Conservation (phyloP, 2,888 invertebrate genomes). For the Aphidoletes aphidimyza region DNA sequence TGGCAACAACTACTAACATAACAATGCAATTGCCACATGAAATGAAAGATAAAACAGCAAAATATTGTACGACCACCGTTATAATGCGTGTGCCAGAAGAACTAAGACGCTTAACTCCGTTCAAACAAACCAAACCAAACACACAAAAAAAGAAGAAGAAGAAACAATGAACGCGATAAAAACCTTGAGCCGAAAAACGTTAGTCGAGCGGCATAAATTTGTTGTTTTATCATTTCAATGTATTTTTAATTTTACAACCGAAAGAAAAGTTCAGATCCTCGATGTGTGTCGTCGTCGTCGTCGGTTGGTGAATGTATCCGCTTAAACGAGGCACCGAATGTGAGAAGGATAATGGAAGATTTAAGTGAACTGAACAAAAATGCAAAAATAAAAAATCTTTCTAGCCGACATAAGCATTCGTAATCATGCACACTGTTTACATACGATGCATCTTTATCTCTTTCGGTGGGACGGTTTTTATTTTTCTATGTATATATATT, state of each 20-base stretch:
- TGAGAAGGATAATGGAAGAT: slow-evolving; percentile 9
- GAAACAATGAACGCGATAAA: not conserved
- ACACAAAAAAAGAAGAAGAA: not conserved
- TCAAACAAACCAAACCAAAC: no score
- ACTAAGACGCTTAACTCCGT: not conserved
- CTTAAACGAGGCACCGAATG: not conserved
- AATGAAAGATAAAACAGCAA: not conserved
- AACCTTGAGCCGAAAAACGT: slow-evolving; percentile 2
- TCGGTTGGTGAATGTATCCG: not conserved
- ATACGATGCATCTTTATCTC: not conserved
- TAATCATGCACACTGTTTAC: slow-evolving; percentile 5
- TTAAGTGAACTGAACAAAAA: not conserved
- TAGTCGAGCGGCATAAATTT: not conserved
- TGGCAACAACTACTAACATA: no score
- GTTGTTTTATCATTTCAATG: slow-evolving; percentile 27
- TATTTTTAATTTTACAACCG: slow-evolving; percentile 29
- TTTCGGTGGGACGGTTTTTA: not conserved
- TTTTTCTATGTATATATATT: not conserved
- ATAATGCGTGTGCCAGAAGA: not conserved
- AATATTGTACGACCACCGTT: not conserved
- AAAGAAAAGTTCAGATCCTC: not conserved
- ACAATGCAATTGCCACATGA: no score
- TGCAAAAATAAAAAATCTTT: not conserved
- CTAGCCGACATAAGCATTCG: slow-evolving; percentile 12
- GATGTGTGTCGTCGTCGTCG: not conserved